Evolutionary conservation across 2,888 invertebrate species (phyloP), one percentile per base, ranked within the genome.

Genomic region (Dicyrtomina minuta): DNA sequence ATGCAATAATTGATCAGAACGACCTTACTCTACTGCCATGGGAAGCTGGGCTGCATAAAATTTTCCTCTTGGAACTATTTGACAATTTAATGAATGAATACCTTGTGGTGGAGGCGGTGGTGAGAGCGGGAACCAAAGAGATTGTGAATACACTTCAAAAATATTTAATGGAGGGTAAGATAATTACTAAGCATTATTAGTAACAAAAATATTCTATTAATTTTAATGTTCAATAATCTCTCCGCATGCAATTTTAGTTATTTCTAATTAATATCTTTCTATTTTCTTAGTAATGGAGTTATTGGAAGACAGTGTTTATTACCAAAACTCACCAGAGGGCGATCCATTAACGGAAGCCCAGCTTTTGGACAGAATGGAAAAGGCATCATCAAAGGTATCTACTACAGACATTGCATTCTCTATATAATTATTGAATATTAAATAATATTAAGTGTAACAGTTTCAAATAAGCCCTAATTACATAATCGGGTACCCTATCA

Each of bases 71-170:
- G 15, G 75, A 77, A 41, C 39, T 60, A 8, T 33, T 77, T 20
- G 39, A 51, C 27, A 27, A 62, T 17, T 13, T 77, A 4, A 70
- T 70, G 41, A 65, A 72, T 24, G 68, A 73, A 17, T 77, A 77
- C 51, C 53, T 62, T 39, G 71, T 77, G 62, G 13, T 77, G 1
- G 74, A 72, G 10, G 73, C 75, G 17, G 74, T 75, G 0, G 56
- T 74, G 1, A 66, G 70, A n/a, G 49, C 72, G 6, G 77, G 74
- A 24, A 70, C 72, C 12, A 75, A 75, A 26, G 77, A 77, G 66
- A 68, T 77, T 51, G 71, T 75, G 0, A 69, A 68, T n/a, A 71
- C 68, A 10, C 53, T 75, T 12, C 70, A 74, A 55, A 60, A 65
- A 20, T 72, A 74, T 46, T 59, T 75, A 0, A 39, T 61, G 12